Conservation (phyloP, 1,140 invertebrate genomes). For the Lepidotrigona ventralis region DNA sequence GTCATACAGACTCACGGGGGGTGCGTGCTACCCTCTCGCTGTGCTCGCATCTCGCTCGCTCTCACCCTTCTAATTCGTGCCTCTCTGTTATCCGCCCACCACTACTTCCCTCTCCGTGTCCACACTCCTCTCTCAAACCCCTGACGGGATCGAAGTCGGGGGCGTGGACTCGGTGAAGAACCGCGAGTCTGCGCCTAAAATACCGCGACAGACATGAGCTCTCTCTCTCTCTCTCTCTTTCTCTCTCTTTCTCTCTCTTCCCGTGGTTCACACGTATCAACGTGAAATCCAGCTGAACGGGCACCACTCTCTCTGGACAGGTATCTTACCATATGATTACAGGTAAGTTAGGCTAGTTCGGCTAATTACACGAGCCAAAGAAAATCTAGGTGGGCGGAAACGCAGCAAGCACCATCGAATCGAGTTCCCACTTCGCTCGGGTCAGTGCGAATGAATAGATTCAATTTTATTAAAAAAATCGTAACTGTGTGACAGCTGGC, state of each 20-base stretch:
- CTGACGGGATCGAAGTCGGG: constrained; percentile 54
- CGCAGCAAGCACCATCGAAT: not conserved
- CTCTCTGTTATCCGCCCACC: not conserved
- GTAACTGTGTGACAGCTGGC: not conserved
- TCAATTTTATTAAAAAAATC: not conserved
- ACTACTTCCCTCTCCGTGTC: not conserved
- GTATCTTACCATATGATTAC: not conserved
- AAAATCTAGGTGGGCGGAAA: not conserved
- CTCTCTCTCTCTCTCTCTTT: not conserved
- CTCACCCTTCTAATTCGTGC: not conserved
- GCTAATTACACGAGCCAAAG: not conserved
- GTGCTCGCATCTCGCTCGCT: not conserved
- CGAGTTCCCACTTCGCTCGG: too few relatives aligned
- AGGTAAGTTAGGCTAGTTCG: not conserved
- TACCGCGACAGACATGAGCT: not conserved
- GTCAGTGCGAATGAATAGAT: not conserved
- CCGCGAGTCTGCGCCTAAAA: constrained; percentile 70
- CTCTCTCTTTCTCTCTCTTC: too few relatives aligned
- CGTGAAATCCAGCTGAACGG: constrained; percentile 8
- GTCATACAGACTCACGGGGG: constrained; percentile 66
- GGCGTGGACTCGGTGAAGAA: constrained; percentile 70
- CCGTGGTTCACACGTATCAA: constrained; percentile 7
- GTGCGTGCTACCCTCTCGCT: constrained; percentile 45
- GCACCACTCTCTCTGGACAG: not conserved
- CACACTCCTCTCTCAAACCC: constrained; percentile 23